Conservation (phyloP, 2,797 vertebrate genomes). For the Melanotaenia boesemani region DNA sequence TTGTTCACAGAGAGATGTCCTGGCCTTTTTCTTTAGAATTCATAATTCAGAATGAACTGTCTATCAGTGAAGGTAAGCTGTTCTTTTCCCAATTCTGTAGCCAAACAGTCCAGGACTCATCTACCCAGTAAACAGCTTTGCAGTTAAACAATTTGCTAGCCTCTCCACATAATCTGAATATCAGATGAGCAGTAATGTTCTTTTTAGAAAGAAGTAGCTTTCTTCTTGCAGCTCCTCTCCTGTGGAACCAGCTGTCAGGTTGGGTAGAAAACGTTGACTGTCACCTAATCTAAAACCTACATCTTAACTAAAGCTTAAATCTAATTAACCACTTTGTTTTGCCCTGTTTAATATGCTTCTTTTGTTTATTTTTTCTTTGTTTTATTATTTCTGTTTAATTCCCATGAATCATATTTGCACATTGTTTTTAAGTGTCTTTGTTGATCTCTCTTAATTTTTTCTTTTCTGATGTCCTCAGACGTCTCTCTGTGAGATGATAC, state of each 20-base stretch:
- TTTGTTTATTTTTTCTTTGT: background rate
- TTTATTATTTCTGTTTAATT: background rate
- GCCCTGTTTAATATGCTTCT: background rate
- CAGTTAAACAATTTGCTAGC: too few species aligned
- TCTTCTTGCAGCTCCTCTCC: too few species aligned
- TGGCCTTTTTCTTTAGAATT: background rate
- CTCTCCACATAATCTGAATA: background rate
- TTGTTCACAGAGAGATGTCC: too few species aligned
- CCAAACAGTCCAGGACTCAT: too few species aligned
- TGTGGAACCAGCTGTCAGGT: too few species aligned
- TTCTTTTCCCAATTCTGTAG: background rate
- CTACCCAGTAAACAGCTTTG: too few species aligned
- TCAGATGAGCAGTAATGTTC: background rate
- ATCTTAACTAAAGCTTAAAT: background rate
- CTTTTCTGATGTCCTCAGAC: too few species aligned
- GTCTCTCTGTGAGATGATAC: too few species aligned
- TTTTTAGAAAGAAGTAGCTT: background rate
- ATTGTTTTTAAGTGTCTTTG: background rate
- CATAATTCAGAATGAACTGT: too few species aligned
- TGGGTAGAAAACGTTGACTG: too few species aligned
- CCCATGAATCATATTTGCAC: background rate
- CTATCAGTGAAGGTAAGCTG: too few species aligned
- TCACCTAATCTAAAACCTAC: background rate
- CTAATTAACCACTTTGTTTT: background rate
- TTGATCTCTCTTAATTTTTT: too few species aligned